Percentiles rank a stretch among this genome's conserved stretches.
These are phyloP conservation scores for Leucoraja erinaceus DNA, from an alignment of 2,113 vertebrate genomes.

Conservation along the genomic window DNA sequence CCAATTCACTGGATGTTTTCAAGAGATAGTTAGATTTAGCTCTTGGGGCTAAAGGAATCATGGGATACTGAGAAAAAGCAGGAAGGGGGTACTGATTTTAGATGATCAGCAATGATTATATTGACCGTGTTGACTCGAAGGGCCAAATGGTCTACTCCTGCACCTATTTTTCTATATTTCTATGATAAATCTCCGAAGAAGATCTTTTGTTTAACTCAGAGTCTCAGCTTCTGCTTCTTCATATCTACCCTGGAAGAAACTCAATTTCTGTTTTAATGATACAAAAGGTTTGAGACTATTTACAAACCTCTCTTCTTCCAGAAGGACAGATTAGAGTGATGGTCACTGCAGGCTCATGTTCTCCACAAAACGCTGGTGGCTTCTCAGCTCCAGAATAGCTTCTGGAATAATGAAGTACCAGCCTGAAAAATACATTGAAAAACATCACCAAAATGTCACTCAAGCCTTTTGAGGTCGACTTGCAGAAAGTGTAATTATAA, in stretches of 20 bases:
- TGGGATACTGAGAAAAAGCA: too few species aligned
- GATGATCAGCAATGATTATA: too few species aligned
- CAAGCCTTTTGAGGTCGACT: background rate
- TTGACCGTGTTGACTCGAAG: too few species aligned
- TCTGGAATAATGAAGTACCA: slow-evolving; percentile 68
- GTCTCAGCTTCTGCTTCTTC: background rate
- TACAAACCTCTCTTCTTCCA: slow-evolving; percentile 65
- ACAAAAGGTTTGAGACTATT: background rate
- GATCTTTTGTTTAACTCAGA: background rate
- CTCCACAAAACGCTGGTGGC: slow-evolving; percentile 62
- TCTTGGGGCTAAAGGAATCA: too few species aligned
- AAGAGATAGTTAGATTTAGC: too few species aligned
- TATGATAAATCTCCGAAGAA: background rate
- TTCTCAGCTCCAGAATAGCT: background rate
- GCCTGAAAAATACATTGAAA: slow-evolving; percentile 52
- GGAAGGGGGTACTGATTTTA: too few species aligned
- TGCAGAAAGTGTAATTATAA: background rate
- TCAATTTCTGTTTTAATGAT: background rate
- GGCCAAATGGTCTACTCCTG: too few species aligned
- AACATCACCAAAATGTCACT: background rate
- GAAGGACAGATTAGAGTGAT: slow-evolving; percentile 86
- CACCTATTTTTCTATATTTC: background rate
- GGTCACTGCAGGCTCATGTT: slow-evolving; percentile 73
- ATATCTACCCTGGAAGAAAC: background rate
- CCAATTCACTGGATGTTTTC: too few species aligned